phyloP scores from a whole-genome alignment of 2,113 vertebrate genomes.

The Podarcis cretensis region DNA sequence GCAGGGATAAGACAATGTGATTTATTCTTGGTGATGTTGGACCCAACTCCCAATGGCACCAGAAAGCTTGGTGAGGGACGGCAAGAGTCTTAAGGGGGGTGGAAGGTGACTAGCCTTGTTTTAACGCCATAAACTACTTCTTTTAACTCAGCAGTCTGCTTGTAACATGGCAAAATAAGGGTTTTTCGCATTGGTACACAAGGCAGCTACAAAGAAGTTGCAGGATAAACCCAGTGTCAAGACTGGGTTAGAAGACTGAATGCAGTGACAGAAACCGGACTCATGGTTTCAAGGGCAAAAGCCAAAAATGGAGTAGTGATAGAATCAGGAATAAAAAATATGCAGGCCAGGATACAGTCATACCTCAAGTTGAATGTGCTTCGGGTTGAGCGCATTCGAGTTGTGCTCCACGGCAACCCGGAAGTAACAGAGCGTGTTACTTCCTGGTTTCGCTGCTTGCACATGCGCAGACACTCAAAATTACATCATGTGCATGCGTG shows the following conservation, averaged over 20 bases:
- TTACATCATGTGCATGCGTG: no score
- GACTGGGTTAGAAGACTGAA: background rate
- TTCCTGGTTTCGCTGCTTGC: no score
- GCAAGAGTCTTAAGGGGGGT: no score
- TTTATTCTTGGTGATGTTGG: background rate
- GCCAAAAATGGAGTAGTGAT: background rate
- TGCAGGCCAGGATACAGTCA: background rate
- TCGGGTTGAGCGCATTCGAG: no score
- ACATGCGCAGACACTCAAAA: no score
- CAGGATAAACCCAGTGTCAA: background rate
- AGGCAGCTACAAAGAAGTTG: background rate
- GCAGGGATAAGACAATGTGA: background rate
- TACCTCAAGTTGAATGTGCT: no score
- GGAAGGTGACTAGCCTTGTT: no score
- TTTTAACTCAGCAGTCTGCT: no score
- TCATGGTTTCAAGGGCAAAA: background rate
- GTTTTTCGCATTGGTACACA: background rate
- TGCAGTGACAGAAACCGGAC: background rate
- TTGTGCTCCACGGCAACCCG: no score
- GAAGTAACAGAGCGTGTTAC: no score
- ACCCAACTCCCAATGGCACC: background rate
- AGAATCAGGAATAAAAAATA: background rate
- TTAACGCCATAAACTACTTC: background rate
- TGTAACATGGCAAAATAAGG: background rate
- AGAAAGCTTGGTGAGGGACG: background rate